These are phyloP conservation scores for Metallyticus violacea DNA, from an alignment of 2,888 invertebrate species.

Conservation along the genomic window DNA sequence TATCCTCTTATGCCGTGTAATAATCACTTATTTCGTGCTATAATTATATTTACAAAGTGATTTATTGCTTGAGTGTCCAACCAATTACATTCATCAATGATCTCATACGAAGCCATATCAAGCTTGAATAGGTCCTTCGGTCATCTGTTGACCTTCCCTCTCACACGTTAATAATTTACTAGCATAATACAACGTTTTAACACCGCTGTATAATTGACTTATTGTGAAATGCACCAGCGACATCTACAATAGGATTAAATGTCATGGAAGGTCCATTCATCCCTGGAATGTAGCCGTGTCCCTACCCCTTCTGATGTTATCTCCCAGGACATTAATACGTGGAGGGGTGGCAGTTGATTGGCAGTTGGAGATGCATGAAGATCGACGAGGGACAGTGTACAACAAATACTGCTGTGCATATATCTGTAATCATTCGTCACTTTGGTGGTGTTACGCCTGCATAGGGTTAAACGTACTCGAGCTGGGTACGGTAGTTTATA, in stretches of 20 bases:
- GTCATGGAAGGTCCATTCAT: neutral
- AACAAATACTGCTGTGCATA: neutral
- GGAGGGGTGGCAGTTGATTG: neutral
- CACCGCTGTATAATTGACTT: conserved; percentile 6
- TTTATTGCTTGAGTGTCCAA: neutral
- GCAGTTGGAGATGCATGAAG: neutral
- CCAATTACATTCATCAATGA: neutral
- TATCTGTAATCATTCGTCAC: neutral
- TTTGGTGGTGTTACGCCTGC: neutral
- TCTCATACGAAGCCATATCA: neutral
- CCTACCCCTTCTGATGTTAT: neutral
- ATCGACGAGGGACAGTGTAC: neutral
- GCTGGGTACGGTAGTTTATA: no score
- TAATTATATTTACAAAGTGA: neutral
- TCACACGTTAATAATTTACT: neutral
- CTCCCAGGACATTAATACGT: neutral
- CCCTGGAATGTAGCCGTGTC: neutral
- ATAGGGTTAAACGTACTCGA: neutral
- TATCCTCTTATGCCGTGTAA: neutral
- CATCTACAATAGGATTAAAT: conserved; percentile 9
- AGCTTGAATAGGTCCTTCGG: neutral
- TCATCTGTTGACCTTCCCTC: neutral
- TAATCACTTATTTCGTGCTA: neutral
- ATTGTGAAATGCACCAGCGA: neutral
- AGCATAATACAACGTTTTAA: conserved; percentile 3